These are phyloP conservation scores for Carlito syrichta DNA, from an alignment of 2,113 vertebrate genomes.

Conservation along the genomic window DNA sequence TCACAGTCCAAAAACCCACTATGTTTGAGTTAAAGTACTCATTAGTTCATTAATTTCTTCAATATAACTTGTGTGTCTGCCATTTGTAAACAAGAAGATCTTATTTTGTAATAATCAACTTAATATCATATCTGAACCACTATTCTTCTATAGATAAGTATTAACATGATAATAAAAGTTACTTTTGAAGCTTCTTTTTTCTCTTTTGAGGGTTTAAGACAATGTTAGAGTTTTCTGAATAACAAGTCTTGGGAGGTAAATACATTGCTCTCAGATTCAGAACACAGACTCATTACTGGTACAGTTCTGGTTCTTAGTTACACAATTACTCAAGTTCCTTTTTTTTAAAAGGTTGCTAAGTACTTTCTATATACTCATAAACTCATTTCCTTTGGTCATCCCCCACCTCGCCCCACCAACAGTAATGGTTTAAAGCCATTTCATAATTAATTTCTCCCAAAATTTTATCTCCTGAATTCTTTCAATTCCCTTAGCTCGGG, in stretches of 20 bases:
- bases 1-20: background rate
- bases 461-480: background rate
- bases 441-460: background rate
- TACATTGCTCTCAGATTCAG: background rate
- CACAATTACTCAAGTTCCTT: background rate
- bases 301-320: background rate
- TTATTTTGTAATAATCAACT: background rate
- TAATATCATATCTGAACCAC: background rate
- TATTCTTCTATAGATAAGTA: background rate
- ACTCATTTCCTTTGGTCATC: background rate
- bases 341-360: background rate
- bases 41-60: background rate
- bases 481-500: background rate
- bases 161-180: background rate
- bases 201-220: background rate
- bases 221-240: background rate
- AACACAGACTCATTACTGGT: background rate
- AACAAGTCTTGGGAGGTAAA: background rate
- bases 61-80: background rate
- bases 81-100: background rate
- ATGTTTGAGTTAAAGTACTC: background rate
- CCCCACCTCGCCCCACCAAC: background rate
- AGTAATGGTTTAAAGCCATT: background rate
- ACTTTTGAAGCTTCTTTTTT: background rate
- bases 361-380: background rate